phyloP scores from a whole-genome alignment of 2,888 invertebrate species.

The Trichogramma dendrolimi region DNA sequence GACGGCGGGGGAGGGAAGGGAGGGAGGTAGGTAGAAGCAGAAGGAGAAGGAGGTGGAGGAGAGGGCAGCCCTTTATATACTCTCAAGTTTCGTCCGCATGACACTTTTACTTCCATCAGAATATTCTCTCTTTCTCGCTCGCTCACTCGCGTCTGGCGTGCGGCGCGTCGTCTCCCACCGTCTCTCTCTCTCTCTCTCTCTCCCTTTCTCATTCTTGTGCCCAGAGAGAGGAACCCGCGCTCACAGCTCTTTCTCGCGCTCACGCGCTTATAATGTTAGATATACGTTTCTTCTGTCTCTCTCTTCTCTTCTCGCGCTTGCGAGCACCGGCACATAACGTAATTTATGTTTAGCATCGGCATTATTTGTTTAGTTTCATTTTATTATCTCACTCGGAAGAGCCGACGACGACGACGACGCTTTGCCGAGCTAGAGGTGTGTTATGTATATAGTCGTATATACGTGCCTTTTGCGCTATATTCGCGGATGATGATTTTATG shows the following conservation, averaged over 20 bases:
- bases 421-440: too few species aligned
- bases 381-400: slow-evolving; percentile 41
- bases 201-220: not conserved
- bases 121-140: slow-evolving; percentile 9
- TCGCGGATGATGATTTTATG: slow-evolving; percentile 45
- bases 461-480: too few species aligned
- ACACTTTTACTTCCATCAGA: slow-evolving; percentile 24
- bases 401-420: not conserved
- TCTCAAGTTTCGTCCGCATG: slow-evolving; percentile 26
- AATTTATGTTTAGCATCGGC: slow-evolving; percentile 50
- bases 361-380: slow-evolving; percentile 52
- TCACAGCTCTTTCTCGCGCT: too few species aligned
- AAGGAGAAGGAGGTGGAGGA: not conserved
- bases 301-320: slow-evolving; percentile 12
- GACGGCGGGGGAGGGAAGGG: not conserved
- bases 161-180: not conserved
- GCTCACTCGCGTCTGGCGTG: not conserved
- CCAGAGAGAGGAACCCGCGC: too few species aligned
- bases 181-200: not conserved
- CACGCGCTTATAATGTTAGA: not conserved
- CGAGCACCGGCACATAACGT: slow-evolving; percentile 35
- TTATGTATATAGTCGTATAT: too few species aligned
- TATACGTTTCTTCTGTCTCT: not conserved
- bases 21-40: not conserved
- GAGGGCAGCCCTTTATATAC: slow-evolving; percentile 26